Evolutionary conservation across 2,888 invertebrate species (phyloP).

Genomic region (Eristalinus aeneus): DNA sequence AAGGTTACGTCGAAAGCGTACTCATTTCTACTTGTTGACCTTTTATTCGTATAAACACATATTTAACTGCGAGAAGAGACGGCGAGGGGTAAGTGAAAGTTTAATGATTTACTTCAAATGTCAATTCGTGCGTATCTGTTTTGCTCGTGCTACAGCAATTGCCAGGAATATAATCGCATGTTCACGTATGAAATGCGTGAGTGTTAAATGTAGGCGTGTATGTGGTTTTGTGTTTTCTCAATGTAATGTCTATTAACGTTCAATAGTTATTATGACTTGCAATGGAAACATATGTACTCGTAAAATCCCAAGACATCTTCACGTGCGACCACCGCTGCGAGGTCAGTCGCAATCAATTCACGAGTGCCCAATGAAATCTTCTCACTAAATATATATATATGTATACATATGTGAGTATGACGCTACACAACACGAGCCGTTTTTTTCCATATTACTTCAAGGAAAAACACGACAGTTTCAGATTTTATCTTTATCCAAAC

Average conservation of each 20-base stretch:
- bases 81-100: neutral
- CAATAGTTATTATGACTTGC: too few relatives aligned
- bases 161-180: neutral
- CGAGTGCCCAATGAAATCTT: neutral
- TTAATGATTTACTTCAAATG: neutral
- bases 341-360: neutral
- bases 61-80: neutral
- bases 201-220: neutral
- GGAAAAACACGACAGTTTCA: too few relatives aligned
- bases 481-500: neutral
- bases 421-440: too few relatives aligned
- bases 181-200: neutral
- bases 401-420: too few relatives aligned
- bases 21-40: neutral
- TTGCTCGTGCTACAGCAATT: neutral
- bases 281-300: too few relatives aligned
- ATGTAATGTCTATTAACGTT: too few relatives aligned
- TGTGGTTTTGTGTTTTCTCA: neutral
- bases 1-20: neutral
- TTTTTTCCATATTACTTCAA: too few relatives aligned
- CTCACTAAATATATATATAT: too few relatives aligned
- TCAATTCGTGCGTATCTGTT: too few relatives aligned
- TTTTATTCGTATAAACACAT: too few relatives aligned
- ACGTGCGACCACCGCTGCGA: neutral
- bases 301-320: neutral